These are phyloP conservation scores for Sebastes jordani DNA, from an alignment of 2,797 vertebrate genomes.

Conservation along the genomic window DNA sequence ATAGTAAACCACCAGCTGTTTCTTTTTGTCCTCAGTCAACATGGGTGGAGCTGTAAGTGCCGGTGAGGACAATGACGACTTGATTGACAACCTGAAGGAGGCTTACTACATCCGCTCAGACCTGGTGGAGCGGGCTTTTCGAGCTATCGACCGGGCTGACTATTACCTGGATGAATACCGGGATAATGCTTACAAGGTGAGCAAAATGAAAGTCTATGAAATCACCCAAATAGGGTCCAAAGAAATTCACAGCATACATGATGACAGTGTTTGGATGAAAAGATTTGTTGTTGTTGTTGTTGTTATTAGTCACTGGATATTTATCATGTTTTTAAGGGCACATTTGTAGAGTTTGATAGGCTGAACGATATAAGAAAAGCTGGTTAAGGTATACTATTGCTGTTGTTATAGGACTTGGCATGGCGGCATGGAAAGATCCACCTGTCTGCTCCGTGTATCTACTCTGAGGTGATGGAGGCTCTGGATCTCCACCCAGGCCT, in stretches of 20 bases:
- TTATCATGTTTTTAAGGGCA: background rate
- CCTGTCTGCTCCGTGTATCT: slow-evolving; percentile 96
- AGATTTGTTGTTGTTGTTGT: background rate
- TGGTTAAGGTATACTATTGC: background rate
- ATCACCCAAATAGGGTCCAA: background rate
- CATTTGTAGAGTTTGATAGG: no score
- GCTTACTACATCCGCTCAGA: slow-evolving; percentile 95
- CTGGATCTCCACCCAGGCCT: slow-evolving; percentile 94
- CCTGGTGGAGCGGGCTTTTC: slow-evolving; percentile 93
- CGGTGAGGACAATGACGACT: slow-evolving; percentile 95
- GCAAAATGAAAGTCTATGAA: background rate
- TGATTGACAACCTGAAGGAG: slow-evolving; percentile 97
- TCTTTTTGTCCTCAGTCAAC: slow-evolving; percentile 54
- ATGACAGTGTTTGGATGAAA: background rate
- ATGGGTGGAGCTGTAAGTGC: slow-evolving; percentile 98
- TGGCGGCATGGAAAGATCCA: slow-evolving; percentile 98
- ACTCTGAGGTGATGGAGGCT: slow-evolving; percentile 99
- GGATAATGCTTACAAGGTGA: slow-evolving; percentile 92
- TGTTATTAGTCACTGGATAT: background rate
- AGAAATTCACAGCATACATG: background rate
- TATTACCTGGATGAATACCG: slow-evolving; percentile 96
- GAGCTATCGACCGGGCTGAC: slow-evolving; percentile 93
- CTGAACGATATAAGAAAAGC: background rate
- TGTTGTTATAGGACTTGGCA: slow-evolving; percentile 85
- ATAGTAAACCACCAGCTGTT: background rate